A percentile compares a stretch with the other conserved stretches of the same genome.
Conservation (phyloP, 2,113 vertebrate genomes). For the Chloropsis hardwickii region DNA sequence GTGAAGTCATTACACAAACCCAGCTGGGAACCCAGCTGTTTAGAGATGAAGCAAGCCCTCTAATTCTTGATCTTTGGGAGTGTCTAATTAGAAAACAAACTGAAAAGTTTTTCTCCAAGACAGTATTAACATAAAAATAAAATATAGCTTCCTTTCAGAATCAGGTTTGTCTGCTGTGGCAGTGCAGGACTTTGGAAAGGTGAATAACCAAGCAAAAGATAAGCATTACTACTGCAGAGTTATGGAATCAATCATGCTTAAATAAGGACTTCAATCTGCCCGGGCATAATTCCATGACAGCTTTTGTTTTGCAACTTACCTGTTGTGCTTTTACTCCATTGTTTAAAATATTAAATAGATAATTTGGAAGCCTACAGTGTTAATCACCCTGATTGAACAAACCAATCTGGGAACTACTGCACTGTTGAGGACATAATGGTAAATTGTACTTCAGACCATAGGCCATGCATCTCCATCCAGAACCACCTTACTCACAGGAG, state of each 20-base stretch:
- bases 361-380: neutral
- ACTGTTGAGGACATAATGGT: neutral
- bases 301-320: neutral
- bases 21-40: slow-evolving; percentile 75
- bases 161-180: neutral
- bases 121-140: slow-evolving; percentile 39
- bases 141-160: slow-evolving; percentile 10
- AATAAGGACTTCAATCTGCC: neutral
- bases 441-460: neutral
- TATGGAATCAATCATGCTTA: slow-evolving; percentile 2
- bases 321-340: neutral
- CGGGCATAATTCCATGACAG: neutral
- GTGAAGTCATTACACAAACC: slow-evolving; percentile 70
- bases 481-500: neutral
- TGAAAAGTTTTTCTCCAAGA: slow-evolving; percentile 49
- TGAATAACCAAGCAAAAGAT: slow-evolving; percentile 19
- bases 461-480: neutral
- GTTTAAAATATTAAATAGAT: neutral
- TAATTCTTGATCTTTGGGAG: slow-evolving; percentile 71
- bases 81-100: slow-evolving; percentile 69
- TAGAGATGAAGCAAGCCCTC: slow-evolving; percentile 53
- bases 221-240: slow-evolving; percentile 5
- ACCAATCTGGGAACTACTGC: neutral
- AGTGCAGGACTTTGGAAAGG: neutral
- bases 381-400: neutral